phyloP scores from a whole-genome alignment of 1,140 invertebrate species.

The Habropoda laboriosa region DNA sequence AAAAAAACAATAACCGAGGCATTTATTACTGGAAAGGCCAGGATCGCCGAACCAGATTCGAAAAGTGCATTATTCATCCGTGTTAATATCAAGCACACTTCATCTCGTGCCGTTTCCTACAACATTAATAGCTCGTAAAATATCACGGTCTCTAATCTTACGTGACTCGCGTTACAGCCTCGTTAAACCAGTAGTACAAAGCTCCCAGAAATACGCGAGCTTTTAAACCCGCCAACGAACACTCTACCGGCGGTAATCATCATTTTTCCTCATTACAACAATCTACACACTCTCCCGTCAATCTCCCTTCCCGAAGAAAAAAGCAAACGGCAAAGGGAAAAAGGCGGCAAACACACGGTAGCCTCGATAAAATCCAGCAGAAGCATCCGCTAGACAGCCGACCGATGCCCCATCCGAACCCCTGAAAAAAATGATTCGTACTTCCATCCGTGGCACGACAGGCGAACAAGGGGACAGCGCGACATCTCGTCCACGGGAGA shows the following conservation, averaged over 20 bases:
- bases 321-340: no score
- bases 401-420: no score
- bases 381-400: not conserved
- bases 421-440: not conserved
- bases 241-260: no score
- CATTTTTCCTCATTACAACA: not conserved
- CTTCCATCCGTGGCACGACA: not conserved
- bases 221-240: not conserved
- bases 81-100: not conserved
- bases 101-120: not conserved
- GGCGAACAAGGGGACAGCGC: not conserved
- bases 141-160: not conserved
- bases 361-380: not conserved
- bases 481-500: conserved; percentile 15
- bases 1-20: not conserved
- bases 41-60: not conserved
- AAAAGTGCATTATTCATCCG: conserved; percentile 20
- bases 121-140: not conserved
- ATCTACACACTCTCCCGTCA: not conserved
- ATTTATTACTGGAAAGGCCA: not conserved
- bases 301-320: rapidly evolving
- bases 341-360: no score
- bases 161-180: not conserved
- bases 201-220: not conserved
- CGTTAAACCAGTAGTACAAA: not conserved